These are phyloP conservation scores for Crenuchus spilurus DNA, from an alignment of 2,797 vertebrate species.

Conservation along the genomic window DNA sequence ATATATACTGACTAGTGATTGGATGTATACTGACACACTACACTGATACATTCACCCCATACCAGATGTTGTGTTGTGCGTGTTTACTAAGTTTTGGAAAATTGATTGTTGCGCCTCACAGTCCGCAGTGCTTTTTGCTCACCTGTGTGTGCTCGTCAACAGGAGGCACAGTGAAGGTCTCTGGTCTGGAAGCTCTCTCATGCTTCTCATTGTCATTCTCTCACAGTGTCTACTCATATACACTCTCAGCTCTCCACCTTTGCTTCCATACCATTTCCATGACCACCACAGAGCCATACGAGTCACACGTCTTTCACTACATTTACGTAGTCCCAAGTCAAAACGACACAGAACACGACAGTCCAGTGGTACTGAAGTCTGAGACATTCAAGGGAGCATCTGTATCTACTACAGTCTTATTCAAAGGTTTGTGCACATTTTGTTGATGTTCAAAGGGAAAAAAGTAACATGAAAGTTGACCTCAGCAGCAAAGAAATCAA, in stretches of 20 bases:
- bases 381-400: too few species aligned
- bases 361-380: too few species aligned
- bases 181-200: slow-evolving; percentile 21
- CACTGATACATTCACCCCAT: slow-evolving; percentile 6
- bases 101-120: slow-evolving; percentile 26
- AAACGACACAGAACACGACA: background rate
- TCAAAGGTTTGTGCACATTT: too few species aligned
- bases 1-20: background rate
- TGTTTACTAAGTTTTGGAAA: slow-evolving; percentile 34
- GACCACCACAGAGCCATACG: background rate
- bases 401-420: too few species aligned
- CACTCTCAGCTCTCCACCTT: slow-evolving; percentile 12
- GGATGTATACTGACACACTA: background rate
- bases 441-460: too few species aligned
- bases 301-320: background rate
- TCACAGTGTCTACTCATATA: slow-evolving; percentile 17
- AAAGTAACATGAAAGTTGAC: too few species aligned
- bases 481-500: too few species aligned
- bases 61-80: slow-evolving; percentile 5
- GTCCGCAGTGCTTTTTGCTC: slow-evolving; percentile 38
- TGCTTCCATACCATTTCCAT: background rate
- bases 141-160: slow-evolving; percentile 47
- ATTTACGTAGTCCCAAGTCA: background rate
- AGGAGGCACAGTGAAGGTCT: slow-evolving; percentile 58
- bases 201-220: slow-evolving; percentile 26